Evolutionary conservation across 2,888 invertebrate genomes (phyloP).

Genomic region (Antitype chi): DNA sequence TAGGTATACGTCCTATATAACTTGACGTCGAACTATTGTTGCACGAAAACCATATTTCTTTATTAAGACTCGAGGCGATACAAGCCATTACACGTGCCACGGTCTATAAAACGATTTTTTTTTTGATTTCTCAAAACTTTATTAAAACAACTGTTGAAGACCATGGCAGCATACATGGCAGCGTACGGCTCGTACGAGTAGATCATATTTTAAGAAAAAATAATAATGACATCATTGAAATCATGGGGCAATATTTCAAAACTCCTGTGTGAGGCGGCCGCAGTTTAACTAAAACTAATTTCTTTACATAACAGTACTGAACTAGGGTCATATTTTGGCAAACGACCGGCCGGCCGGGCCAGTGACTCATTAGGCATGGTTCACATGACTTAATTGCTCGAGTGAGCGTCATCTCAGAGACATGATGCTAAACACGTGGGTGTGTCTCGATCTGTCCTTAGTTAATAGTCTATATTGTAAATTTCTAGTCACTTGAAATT

Average conservation of each 20-base stretch:
- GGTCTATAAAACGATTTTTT: slow-evolving; percentile 4
- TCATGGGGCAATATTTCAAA: slow-evolving; percentile 2
- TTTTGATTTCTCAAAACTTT: neutral
- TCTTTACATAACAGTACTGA: slow-evolving; percentile 24
- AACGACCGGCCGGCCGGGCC: slow-evolving; percentile 5
- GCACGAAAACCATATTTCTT: slow-evolving; percentile 38
- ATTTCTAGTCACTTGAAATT: slow-evolving; percentile 16
- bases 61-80: slow-evolving; percentile 20
- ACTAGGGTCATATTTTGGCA: slow-evolving; percentile 12
- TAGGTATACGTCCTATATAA: slow-evolving; percentile 12
- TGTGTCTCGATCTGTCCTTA: slow-evolving; percentile 54
- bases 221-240: neutral
- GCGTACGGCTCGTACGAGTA: no score
- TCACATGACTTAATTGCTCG: slow-evolving; percentile 35
- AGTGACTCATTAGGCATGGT: slow-evolving; percentile 28
- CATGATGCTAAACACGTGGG: slow-evolving; percentile 47
- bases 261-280: neutral
- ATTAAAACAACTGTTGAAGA: slow-evolving; percentile 8
- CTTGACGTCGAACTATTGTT: slow-evolving; percentile 38
- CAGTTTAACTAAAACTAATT: slow-evolving; percentile 3
- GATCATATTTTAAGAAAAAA: neutral
- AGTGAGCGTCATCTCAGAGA: slow-evolving; percentile 30
- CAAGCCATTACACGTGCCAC: slow-evolving; percentile 23
- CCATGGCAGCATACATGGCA: neutral
- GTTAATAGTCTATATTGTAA: slow-evolving; percentile 9